These are phyloP conservation scores for Leptobrachium leishanense DNA, from an alignment of 2,113 vertebrate genomes.

Conservation along the genomic window DNA sequence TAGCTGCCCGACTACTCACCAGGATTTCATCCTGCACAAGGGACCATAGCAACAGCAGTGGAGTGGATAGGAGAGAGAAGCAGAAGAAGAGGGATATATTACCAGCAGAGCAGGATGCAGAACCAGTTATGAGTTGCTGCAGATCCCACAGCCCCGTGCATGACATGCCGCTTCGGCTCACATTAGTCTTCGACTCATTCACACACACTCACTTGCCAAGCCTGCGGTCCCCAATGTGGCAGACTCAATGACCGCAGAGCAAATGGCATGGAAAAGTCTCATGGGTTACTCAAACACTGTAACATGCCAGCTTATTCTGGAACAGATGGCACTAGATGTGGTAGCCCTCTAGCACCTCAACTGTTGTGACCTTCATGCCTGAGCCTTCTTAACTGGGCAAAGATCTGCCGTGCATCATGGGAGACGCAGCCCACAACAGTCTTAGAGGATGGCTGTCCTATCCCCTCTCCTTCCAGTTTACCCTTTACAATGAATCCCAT, in stretches of 20 bases:
- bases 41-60: constrained; percentile 80
- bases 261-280: constrained; percentile 23
- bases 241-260: constrained; percentile 8
- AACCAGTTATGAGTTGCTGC: constrained; percentile 46
- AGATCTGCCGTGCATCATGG: too few relatives aligned
- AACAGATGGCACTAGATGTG: background rate
- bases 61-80: constrained; percentile 70
- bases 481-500: too few relatives aligned
- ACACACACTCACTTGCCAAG: constrained; percentile 19
- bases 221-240: constrained; percentile 8
- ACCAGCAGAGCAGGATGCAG: constrained; percentile 66
- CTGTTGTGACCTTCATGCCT: too few relatives aligned
- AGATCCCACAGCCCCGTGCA: constrained; percentile 33
- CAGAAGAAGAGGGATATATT: constrained; percentile 77
- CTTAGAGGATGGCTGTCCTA: too few relatives aligned
- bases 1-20: constrained; percentile 79
- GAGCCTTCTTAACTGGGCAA: too few relatives aligned
- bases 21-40: constrained; percentile 87
- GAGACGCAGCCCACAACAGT: too few relatives aligned
- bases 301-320: background rate
- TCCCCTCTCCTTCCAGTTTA: too few relatives aligned
- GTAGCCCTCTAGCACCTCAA: too few relatives aligned
- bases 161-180: constrained; percentile 23
- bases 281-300: background rate
- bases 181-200: background rate